Conservation (phyloP, 2,113 vertebrate genomes). For the Paramormyrops kingsleyae region DNA sequence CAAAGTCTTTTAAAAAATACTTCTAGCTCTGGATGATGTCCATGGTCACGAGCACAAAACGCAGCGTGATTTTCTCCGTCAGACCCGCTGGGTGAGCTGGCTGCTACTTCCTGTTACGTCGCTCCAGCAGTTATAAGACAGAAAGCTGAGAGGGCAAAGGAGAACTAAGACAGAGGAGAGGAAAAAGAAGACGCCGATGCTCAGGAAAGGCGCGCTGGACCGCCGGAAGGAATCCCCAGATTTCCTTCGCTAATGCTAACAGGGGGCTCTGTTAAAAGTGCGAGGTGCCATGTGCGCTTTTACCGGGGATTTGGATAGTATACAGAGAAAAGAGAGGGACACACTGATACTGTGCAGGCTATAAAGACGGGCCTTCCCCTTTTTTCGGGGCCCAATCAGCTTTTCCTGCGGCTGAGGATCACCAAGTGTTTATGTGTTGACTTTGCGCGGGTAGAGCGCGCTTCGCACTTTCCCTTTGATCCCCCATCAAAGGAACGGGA, state of each 20-base stretch:
- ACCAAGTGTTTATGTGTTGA: slow-evolving; percentile 28
- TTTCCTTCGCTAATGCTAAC: slow-evolving; percentile 42
- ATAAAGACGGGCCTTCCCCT: slow-evolving; percentile 27
- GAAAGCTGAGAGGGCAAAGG: slow-evolving; percentile 11
- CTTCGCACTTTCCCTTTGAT: slow-evolving; percentile 14
- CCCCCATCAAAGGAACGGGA: slow-evolving; percentile 25
- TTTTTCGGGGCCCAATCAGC: background rate
- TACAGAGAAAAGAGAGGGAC: slow-evolving; percentile 31
- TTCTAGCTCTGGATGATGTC: background rate
- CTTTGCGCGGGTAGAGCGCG: slow-evolving; percentile 19
- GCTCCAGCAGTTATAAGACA: background rate
- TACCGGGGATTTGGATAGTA: slow-evolving; percentile 33
- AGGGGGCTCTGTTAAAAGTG: slow-evolving; percentile 35
- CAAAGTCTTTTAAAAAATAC: background rate
- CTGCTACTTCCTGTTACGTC: slow-evolving; percentile 26
- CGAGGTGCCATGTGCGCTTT: slow-evolving; percentile 32
- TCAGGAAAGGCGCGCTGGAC: slow-evolving; percentile 45
- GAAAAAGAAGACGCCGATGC: slow-evolving; percentile 35
- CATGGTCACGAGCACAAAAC: background rate
- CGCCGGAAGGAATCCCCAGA: slow-evolving; percentile 33
- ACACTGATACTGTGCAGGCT: slow-evolving; percentile 36
- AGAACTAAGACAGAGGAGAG: slow-evolving; percentile 15
- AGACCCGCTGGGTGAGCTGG: background rate
- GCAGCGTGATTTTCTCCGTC: background rate
- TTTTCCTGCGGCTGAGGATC: slow-evolving; percentile 30